Percentiles rank a stretch among this genome's conserved stretches.
Evolutionary conservation across 2,113 vertebrate genomes (phyloP).

Genomic region (Cyphomyrus discorhynchus): DNA sequence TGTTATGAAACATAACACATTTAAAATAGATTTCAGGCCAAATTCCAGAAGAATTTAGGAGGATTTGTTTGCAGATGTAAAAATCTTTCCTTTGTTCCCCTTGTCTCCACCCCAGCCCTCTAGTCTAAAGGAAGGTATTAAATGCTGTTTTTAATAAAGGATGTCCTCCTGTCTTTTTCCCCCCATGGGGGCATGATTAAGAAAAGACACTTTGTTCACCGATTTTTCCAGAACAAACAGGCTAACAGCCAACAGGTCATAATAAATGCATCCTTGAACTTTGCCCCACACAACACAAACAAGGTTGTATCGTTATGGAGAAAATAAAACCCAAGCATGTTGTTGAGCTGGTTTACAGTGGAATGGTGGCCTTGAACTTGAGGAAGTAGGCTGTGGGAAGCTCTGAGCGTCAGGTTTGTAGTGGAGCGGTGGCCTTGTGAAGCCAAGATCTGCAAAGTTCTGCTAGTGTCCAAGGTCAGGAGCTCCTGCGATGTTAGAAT

Average conservation of each 20-base stretch:
- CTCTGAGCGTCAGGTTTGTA: not conserved
- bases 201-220: not conserved
- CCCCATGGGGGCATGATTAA: not conserved
- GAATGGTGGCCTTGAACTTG: slow-evolving; percentile 6
- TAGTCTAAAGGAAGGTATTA: slow-evolving; percentile 1
- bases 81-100: not conserved
- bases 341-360: not conserved
- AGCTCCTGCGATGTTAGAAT: not conserved
- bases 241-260: not conserved
- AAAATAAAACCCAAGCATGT: slow-evolving; percentile 6
- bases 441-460: not conserved
- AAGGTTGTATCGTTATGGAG: slow-evolving; percentile 16
- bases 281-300: slow-evolving; percentile 16
- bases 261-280: slow-evolving; percentile 22
- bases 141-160: not conserved
- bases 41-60: not conserved
- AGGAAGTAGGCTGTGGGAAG: not conserved
- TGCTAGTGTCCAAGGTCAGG: not conserved
- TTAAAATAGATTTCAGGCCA: not conserved
- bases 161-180: not conserved
- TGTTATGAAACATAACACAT: not conserved
- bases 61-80: not conserved
- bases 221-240: slow-evolving; percentile 1
- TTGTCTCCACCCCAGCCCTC: not conserved
- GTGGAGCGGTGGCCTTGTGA: not conserved